A percentile compares a stretch with the other conserved stretches of the same genome.
Evolutionary conservation across 1,140 invertebrate genomes (phyloP).

Genomic region (Polypedilum vanderplanki): DNA sequence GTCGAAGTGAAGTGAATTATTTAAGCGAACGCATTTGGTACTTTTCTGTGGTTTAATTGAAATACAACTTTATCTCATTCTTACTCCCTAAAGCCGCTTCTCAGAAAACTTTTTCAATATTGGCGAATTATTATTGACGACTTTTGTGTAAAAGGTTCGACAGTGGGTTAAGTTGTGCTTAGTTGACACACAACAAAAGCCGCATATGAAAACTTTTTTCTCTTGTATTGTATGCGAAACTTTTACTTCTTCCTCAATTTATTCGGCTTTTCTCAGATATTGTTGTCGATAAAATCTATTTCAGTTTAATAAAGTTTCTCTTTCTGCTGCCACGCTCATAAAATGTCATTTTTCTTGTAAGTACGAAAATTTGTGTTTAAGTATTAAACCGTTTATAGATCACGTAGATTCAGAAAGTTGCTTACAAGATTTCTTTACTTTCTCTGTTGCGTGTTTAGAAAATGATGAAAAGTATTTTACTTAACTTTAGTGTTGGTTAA

Average conservation of each 20-base stretch:
- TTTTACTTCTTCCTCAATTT: not conserved
- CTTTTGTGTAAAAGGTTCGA: too few species aligned
- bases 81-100: too few species aligned
- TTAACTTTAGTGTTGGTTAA: not conserved
- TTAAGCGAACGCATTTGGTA: too few species aligned
- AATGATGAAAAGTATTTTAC: not conserved
- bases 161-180: too few species aligned
- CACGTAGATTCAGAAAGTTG: conserved; percentile 15
- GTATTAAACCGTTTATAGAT: conserved; percentile 24
- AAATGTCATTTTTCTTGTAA: conserved; percentile 16
- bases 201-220: too few species aligned
- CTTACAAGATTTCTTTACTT: not conserved
- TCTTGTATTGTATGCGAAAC: not conserved
- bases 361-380: conserved; percentile 20
- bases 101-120: too few species aligned
- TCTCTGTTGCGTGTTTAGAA: not conserved
- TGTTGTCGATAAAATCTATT: conserved; percentile 27
- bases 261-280: not conserved
- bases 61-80: too few species aligned
- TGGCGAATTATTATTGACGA: too few species aligned
- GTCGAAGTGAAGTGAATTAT: too few species aligned
- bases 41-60: too few species aligned
- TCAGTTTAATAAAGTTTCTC: conserved; percentile 20
- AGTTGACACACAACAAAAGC: too few species aligned
- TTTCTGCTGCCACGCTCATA: conserved; percentile 5